A percentile compares a stretch with the other conserved stretches of the same genome.
phyloP scores from a whole-genome alignment of 1,140 invertebrate species.

The Nomia melanderi region DNA sequence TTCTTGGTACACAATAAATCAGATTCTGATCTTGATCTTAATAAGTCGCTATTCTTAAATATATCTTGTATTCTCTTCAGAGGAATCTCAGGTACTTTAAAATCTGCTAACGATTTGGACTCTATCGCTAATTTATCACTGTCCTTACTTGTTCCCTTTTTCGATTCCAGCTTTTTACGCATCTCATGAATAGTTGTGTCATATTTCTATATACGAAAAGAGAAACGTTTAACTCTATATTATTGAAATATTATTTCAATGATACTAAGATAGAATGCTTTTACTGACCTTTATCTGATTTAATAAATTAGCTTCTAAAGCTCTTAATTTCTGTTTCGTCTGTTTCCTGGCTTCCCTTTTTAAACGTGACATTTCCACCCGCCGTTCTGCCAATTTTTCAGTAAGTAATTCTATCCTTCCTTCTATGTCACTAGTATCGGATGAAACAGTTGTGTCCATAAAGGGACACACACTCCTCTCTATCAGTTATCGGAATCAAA shows the following conservation, averaged over 20 bases:
- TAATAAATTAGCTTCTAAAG: constrained; percentile 76
- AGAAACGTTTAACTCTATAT: not conserved
- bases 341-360: constrained; percentile 76
- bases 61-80: constrained; percentile 77
- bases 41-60: constrained; percentile 74
- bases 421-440: constrained; percentile 78
- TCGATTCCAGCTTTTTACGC: constrained; percentile 77
- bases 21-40: constrained; percentile 76
- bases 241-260: not conserved
- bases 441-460: constrained; percentile 77
- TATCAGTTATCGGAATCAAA: constrained; percentile 37
- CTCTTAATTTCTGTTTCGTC: constrained; percentile 75
- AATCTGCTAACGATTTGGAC: constrained; percentile 73
- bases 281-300: constrained; percentile 78
- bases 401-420: constrained; percentile 77
- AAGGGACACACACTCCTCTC: constrained; percentile 34
- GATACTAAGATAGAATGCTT: not conserved
- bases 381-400: constrained; percentile 76
- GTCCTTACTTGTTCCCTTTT: constrained; percentile 70
- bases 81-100: constrained; percentile 79
- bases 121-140: constrained; percentile 77
- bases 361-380: constrained; percentile 75
- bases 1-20: constrained; percentile 63
- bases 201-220: constrained; percentile 72
- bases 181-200: constrained; percentile 78